Conservation (phyloP, 1,140 invertebrate species). For the Zelostemma sp. region DNA sequence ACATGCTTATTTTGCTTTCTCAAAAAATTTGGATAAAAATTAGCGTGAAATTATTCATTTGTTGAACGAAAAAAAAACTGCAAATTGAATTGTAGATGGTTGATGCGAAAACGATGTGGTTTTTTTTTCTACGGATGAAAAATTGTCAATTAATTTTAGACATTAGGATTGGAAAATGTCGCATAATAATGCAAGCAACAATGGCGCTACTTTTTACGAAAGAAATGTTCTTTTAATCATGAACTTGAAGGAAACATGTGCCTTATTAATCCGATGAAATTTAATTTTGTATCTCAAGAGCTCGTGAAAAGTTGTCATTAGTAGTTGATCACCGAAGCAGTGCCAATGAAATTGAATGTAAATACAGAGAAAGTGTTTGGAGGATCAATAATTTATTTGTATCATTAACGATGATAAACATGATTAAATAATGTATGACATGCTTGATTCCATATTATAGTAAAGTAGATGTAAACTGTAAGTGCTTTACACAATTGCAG, state of each 20-base stretch:
- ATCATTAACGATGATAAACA: conserved; percentile 26
- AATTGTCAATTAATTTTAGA: too few relatives aligned
- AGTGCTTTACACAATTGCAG: conserved; percentile 38
- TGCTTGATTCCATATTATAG: conserved; percentile 36
- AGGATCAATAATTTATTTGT: conserved; percentile 36
- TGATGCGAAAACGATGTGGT: too few relatives aligned
- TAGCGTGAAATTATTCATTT: too few relatives aligned
- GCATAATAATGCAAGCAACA: neutral
- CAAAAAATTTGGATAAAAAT: neutral
- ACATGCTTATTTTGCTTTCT: neutral
- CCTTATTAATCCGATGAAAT: conserved; percentile 31
- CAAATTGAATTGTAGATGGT: too few relatives aligned
- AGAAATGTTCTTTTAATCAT: conserved; percentile 21
- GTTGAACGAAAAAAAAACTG: too few relatives aligned
- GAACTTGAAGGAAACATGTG: conserved; percentile 31
- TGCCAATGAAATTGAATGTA: conserved; percentile 30
- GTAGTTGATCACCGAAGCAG: conserved; percentile 16
- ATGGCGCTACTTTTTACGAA: conserved; percentile 34
- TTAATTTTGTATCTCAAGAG: conserved; percentile 2
- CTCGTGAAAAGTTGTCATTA: neutral
- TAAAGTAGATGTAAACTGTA: conserved; percentile 37
- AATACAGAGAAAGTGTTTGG: conserved; percentile 21
- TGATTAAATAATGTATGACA: conserved; percentile 26
- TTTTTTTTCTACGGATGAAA: too few relatives aligned
- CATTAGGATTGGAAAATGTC: neutral